A percentile compares a stretch with the other conserved stretches of the same genome.
These are phyloP conservation scores for Vespertilio murinus DNA, from an alignment of 2,797 vertebrate genomes.

Conservation along the genomic window DNA sequence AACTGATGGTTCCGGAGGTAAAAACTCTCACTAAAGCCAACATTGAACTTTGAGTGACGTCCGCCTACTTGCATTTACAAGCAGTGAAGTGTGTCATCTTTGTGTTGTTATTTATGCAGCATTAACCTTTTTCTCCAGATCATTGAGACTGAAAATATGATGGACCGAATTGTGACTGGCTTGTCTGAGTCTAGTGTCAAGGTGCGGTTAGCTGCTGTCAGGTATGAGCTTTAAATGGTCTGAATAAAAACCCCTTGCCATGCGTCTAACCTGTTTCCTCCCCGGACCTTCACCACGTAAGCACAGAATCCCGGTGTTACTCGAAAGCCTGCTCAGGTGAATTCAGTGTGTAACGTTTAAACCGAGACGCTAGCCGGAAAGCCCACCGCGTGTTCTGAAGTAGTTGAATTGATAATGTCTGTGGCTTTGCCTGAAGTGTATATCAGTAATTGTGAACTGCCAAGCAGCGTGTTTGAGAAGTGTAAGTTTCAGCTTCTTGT, in stretches of 20 bases:
- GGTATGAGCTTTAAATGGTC: slow-evolving; percentile 86
- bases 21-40: slow-evolving; percentile 53
- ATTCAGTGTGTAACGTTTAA: slow-evolving; percentile 43
- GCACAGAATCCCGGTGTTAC: slow-evolving; percentile 60
- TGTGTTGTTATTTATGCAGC: slow-evolving; percentile 78
- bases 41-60: slow-evolving; percentile 43
- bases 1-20: slow-evolving; percentile 52
- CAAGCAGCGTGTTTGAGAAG: slow-evolving; percentile 42
- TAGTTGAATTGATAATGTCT: background rate
- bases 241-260: slow-evolving; percentile 54
- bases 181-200: slow-evolving; percentile 99
- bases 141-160: slow-evolving; percentile 99
- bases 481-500: slow-evolving; percentile 18
- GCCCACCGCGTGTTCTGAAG: background rate
- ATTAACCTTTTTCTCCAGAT: slow-evolving; percentile 87
- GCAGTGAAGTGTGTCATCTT: slow-evolving; percentile 54
- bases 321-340: slow-evolving; percentile 48
- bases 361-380: background rate
- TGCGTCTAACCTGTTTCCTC: slow-evolving; percentile 52
- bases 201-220: slow-evolving; percentile 98
- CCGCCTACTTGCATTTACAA: slow-evolving; percentile 72
- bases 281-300: slow-evolving; percentile 63
- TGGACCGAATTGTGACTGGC: slow-evolving; percentile 99
- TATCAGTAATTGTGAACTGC: slow-evolving; percentile 35
- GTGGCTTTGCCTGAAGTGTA: slow-evolving; percentile 42